Conservation (phyloP, 2,888 invertebrate species). For the Spatulosminthurus flaviceps region DNA sequence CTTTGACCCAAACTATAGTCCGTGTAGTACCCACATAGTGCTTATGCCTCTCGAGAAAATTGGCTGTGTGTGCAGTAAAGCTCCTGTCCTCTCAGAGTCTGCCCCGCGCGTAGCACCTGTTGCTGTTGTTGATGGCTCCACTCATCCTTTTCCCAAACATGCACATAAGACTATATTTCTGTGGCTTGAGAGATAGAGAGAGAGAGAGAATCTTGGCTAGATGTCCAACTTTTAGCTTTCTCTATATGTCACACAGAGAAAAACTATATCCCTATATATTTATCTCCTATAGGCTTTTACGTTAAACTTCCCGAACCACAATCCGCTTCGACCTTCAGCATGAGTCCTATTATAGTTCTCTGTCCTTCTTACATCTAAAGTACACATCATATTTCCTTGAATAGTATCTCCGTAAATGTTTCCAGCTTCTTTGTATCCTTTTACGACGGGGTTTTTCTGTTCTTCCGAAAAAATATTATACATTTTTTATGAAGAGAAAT, state of each 20-base stretch:
- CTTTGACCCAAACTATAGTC: conserved; percentile 43
- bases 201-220: conserved; percentile 21
- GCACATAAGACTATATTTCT: neutral
- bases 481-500: too few species aligned
- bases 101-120: conserved; percentile 49
- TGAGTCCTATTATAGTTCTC: too few species aligned
- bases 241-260: too few species aligned
- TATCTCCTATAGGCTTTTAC: neutral
- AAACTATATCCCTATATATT: too few species aligned
- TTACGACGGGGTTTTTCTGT: too few species aligned
- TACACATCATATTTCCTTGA: neutral
- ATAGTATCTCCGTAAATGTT: neutral
- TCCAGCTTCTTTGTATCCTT: too few species aligned
- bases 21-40: neutral
- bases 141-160: conserved; percentile 40
- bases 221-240: conserved; percentile 8
- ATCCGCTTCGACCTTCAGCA: neutral
- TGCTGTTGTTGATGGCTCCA: conserved; percentile 48
- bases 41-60: conserved; percentile 28
- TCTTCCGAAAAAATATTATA: too few species aligned
- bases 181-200: too few species aligned
- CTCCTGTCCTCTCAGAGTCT: conserved; percentile 15
- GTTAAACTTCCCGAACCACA: too few species aligned
- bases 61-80: conserved; percentile 30
- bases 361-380: too few species aligned